Percentiles rank a stretch among this genome's conserved stretches.
phyloP scores from a whole-genome alignment of 2,888 invertebrate genomes.

The Liposcelis brunnea region DNA sequence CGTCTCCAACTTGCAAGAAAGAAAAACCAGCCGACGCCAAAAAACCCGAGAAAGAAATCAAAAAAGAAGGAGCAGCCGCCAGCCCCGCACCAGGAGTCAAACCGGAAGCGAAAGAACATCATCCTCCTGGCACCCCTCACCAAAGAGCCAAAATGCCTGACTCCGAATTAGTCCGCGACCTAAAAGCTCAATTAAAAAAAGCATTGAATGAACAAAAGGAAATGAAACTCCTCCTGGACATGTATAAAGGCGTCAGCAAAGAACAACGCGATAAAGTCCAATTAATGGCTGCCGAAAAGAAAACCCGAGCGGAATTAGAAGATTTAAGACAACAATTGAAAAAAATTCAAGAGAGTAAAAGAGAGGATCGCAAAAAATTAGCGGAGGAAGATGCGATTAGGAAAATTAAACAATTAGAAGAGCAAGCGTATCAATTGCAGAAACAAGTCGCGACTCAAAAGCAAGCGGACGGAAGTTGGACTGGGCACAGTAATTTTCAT shows the following conservation, averaged over 20 bases:
- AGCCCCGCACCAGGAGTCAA: constrained; percentile 29
- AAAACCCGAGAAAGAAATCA: constrained; percentile 30
- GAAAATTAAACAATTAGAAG: constrained; percentile 87
- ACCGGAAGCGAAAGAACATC: constrained; percentile 24
- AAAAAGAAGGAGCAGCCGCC: constrained; percentile 21
- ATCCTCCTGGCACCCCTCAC: constrained; percentile 16
- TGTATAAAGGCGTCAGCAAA: constrained; percentile 95
- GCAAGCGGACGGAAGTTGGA: constrained; percentile 31
- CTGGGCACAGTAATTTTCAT: constrained; percentile 17
- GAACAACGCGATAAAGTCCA: constrained; percentile 93
- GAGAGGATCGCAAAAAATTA: constrained; percentile 74
- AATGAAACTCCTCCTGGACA: constrained; percentile 81
- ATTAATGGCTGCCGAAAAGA: constrained; percentile 88
- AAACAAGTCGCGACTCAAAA: constrained; percentile 78
- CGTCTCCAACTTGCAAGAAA: constrained; percentile 26
- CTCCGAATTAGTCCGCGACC: constrained; percentile 62
- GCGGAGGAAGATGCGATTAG: constrained; percentile 89
- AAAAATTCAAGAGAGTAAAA: constrained; percentile 71
- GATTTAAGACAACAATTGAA: constrained; percentile 73
- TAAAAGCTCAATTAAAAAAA: constrained; percentile 85
- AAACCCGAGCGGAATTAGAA: constrained; percentile 75
- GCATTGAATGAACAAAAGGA: constrained; percentile 87
- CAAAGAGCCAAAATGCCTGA: constrained; percentile 21
- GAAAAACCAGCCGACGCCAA: constrained; percentile 28
- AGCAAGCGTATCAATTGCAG: constrained; percentile 80